These are phyloP conservation scores for Nephotettix cincticeps DNA, from an alignment of 1,140 invertebrate species.

Conservation along the genomic window DNA sequence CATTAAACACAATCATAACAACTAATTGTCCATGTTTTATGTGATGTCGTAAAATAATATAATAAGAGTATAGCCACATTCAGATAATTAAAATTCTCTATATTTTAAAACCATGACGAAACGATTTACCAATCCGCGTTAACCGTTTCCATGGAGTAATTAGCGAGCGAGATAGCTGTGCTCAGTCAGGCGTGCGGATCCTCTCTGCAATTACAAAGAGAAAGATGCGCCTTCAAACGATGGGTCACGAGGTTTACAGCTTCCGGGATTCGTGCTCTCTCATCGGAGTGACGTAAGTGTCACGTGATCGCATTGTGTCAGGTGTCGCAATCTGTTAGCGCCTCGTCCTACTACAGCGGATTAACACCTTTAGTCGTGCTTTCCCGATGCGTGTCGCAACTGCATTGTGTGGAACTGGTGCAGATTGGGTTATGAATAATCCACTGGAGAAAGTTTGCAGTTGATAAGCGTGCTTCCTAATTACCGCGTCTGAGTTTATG, in stretches of 20 bases:
- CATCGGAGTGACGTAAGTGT: background rate
- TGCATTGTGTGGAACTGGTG: too few relatives aligned
- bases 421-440: too few relatives aligned
- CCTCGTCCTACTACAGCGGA: background rate
- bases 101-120: background rate
- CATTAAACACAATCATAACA: too few relatives aligned
- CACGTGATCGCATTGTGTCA: background rate
- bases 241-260: background rate
- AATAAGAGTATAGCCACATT: too few relatives aligned
- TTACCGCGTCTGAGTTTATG: too few relatives aligned
- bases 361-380: constrained; percentile 1
- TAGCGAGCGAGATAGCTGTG: background rate
- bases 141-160: background rate
- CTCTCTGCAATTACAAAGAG: constrained; percentile 12
- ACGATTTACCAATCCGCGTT: background rate
- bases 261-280: background rate
- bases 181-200: background rate
- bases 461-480: too few relatives aligned
- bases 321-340: background rate
- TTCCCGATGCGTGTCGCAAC: background rate
- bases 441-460: too few relatives aligned
- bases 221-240: constrained; percentile 3
- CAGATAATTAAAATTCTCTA: too few relatives aligned
- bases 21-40: too few relatives aligned
- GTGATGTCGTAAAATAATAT: too few relatives aligned